Evolutionary conservation across 2,888 invertebrate genomes (phyloP).

Genomic region (Cerastoderma edule): DNA sequence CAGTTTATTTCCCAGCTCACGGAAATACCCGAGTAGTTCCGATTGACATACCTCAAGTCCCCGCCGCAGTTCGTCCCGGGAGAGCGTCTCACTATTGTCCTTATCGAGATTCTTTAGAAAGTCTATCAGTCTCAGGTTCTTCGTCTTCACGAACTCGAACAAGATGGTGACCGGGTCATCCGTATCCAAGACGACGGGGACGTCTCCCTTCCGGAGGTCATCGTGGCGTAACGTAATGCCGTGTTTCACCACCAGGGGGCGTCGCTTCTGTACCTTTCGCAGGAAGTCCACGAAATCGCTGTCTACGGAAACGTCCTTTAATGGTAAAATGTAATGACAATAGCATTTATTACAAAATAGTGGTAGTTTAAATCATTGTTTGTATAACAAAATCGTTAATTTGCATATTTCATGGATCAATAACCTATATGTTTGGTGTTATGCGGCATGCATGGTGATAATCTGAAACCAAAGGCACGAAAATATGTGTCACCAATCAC

Average conservation of each 20-base stretch:
- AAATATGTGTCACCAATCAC: too few species aligned
- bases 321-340: too few species aligned
- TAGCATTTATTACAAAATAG: too few species aligned
- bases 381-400: too few species aligned
- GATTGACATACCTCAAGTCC: constrained; percentile 70
- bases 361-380: too few species aligned
- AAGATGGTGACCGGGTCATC: constrained; percentile 71
- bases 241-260: constrained; percentile 63
- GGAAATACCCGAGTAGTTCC: too few species aligned
- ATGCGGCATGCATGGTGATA: too few species aligned
- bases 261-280: constrained; percentile 55
- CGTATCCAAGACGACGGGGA: constrained; percentile 68
- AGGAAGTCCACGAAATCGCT: constrained; percentile 64
- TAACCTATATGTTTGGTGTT: too few species aligned
- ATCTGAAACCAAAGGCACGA: too few species aligned
- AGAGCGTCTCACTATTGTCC: constrained; percentile 73
- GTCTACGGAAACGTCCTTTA: constrained; percentile 72
- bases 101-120: constrained; percentile 73
- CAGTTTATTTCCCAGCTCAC: too few species aligned
- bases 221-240: constrained; percentile 70
- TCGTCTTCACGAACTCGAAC: constrained; percentile 72
- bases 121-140: constrained; percentile 73
- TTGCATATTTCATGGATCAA: too few species aligned
- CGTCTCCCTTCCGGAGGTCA: constrained; percentile 63
- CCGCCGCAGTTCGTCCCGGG: constrained; percentile 70